These are phyloP conservation scores for Sphaeridia pumilis DNA, from an alignment of 2,888 invertebrate genomes.

Conservation along the genomic window DNA sequence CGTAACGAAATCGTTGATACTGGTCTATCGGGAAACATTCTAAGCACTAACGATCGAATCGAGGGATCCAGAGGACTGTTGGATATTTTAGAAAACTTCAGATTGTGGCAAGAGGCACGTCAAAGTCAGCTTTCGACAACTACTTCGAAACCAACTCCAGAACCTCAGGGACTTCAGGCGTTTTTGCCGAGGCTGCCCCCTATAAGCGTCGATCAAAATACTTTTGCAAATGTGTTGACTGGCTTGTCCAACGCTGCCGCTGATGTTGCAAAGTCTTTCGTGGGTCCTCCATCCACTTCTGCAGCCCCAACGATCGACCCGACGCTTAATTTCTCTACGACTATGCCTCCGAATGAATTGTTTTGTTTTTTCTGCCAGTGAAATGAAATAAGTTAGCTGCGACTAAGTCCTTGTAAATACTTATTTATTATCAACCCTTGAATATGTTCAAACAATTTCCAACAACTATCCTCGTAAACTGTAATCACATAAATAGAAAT, in stretches of 20 bases:
- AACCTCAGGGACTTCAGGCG: constrained; percentile 5
- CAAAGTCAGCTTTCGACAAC: neutral
- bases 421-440: no score
- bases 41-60: no score
- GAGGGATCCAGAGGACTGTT: constrained; percentile 4
- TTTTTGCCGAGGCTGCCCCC: constrained; percentile 8
- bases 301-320: neutral
- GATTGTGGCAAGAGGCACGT: constrained; percentile 11
- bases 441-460: no score
- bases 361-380: constrained; percentile 11
- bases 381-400: neutral
- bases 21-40: no score
- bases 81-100: constrained; percentile 15
- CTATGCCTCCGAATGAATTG: constrained; percentile 7
- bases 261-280: constrained; percentile 6
- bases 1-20: no score
- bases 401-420: neutral
- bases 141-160: neutral
- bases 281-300: constrained; percentile 9
- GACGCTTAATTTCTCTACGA: constrained; percentile 5
- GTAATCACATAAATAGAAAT: no score
- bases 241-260: neutral
- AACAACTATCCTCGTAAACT: no score
- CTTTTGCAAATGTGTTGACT: neutral
- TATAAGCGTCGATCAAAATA: constrained; percentile 4